These are phyloP conservation scores for Antennarius maculatus DNA, from an alignment of 2,797 vertebrate genomes.

Conservation along the genomic window DNA sequence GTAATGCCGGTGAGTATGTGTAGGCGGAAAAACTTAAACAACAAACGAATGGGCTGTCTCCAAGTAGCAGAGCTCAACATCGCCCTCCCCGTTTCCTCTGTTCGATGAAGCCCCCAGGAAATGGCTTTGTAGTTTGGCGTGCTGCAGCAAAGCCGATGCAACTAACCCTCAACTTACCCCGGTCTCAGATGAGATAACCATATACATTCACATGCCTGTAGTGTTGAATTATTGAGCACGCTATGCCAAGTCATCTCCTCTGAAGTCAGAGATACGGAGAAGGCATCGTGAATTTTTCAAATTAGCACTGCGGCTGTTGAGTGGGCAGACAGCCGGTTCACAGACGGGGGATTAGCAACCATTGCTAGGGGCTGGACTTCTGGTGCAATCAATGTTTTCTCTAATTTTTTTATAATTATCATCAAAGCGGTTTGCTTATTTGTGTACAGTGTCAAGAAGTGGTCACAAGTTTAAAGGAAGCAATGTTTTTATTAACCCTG, in stretches of 20 bases:
- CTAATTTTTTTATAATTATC: neutral
- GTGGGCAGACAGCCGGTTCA: conserved; percentile 22
- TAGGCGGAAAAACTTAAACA: conserved; percentile 60
- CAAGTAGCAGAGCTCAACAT: conserved; percentile 62
- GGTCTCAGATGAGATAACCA: conserved; percentile 67
- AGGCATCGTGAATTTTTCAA: conserved; percentile 63
- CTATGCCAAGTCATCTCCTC: conserved; percentile 68
- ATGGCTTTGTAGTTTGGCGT: conserved; percentile 75
- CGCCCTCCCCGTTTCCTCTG: conserved; percentile 58
- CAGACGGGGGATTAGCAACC: conserved; percentile 1
- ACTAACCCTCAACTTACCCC: conserved; percentile 76
- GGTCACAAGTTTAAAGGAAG: too few relatives aligned
- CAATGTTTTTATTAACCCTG: neutral
- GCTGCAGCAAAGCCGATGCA: conserved; percentile 59
- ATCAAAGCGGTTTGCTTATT: neutral
- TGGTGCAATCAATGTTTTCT: neutral
- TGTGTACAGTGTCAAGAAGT: too few relatives aligned
- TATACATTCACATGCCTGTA: conserved; percentile 73
- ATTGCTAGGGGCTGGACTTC: conserved; percentile 1
- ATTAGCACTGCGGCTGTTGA: conserved; percentile 57
- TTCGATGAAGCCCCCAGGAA: conserved; percentile 67
- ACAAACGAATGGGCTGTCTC: conserved; percentile 70
- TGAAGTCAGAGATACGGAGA: conserved; percentile 67
- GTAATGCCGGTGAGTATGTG: conserved; percentile 48
- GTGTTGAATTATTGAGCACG: conserved; percentile 76